Conservation (phyloP, 2,113 vertebrate genomes). For the Antechinus stuartii region DNA sequence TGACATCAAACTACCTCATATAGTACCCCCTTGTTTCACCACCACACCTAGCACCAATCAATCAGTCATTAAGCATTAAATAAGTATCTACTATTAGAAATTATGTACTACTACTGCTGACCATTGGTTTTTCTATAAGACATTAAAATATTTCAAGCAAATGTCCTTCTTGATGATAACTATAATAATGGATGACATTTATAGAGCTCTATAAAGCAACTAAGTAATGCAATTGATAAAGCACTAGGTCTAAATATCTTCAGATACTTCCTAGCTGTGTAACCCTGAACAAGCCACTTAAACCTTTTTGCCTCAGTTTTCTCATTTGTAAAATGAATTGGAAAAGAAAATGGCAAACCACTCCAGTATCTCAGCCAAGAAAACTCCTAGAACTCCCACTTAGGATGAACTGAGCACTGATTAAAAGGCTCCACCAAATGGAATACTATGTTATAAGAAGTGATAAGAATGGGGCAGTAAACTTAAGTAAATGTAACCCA, state of each 20-base stretch:
- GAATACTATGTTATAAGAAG: no score
- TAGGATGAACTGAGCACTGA: neutral
- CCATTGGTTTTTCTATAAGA: neutral
- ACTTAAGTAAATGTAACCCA: neutral
- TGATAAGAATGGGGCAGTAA: neutral
- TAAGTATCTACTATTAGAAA: neutral
- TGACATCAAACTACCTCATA: neutral
- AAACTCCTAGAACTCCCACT: neutral
- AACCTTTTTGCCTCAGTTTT: neutral
- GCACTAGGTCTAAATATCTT: neutral
- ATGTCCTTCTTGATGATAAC: neutral
- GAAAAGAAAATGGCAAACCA: neutral
- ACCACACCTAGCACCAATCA: neutral
- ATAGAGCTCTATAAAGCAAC: neutral
- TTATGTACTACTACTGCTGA: neutral
- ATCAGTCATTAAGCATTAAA: neutral
- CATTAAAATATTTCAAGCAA: neutral
- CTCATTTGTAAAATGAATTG: neutral
- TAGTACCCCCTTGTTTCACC: neutral
- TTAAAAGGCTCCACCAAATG: neutral
- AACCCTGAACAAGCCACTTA: neutral
- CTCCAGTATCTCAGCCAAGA: neutral
- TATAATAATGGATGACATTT: neutral
- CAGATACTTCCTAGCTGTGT: neutral
- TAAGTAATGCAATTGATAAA: neutral